phyloP scores from a whole-genome alignment of 2,888 invertebrate species.

The Agonum fuliginosum region DNA sequence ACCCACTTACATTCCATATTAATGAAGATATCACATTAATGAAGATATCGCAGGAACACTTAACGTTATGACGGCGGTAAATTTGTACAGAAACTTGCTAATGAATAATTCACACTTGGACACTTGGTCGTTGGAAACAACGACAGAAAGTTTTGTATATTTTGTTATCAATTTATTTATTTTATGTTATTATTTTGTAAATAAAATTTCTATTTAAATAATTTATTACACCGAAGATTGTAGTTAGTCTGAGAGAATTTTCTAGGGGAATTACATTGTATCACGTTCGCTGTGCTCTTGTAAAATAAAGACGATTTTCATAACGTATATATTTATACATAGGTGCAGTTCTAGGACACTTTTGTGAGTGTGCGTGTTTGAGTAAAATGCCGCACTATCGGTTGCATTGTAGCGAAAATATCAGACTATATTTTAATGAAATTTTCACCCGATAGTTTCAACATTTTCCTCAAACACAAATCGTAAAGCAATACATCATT shows the following conservation, averaged over 20 bases:
- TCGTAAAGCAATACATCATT: conserved; percentile 58
- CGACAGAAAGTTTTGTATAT: conserved; percentile 48
- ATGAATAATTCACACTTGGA: conserved; percentile 35
- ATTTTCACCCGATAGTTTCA: conserved; percentile 26
- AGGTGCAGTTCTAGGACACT: conserved; percentile 54
- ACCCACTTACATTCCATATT: conserved; percentile 58
- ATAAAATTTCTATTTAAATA: conserved; percentile 58
- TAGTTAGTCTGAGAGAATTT: conserved; percentile 40
- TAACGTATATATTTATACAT: conserved; percentile 59
- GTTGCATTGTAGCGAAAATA: conserved; percentile 44
- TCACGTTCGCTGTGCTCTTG: conserved; percentile 59
- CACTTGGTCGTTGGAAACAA: conserved; percentile 42
- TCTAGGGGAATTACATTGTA: conserved; percentile 52
- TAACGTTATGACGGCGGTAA: conserved; percentile 52
- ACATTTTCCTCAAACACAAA: conserved; percentile 52
- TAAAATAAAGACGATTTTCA: conserved; percentile 57
- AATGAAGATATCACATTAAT: conserved; percentile 55
- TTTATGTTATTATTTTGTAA: conserved; percentile 58
- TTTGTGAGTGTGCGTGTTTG: conserved; percentile 47
- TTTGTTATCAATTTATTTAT: conserved; percentile 56
- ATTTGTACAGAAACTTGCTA: conserved; percentile 50
- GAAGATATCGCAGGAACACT: conserved; percentile 52
- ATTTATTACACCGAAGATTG: conserved; percentile 52
- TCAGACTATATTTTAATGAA: conserved; percentile 53
- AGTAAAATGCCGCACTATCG: conserved; percentile 27